A percentile compares a stretch with the other conserved stretches of the same genome.
These are phyloP conservation scores for Cetoscarus ocellatus DNA, from an alignment of 2,797 vertebrate species.

Conservation along the genomic window DNA sequence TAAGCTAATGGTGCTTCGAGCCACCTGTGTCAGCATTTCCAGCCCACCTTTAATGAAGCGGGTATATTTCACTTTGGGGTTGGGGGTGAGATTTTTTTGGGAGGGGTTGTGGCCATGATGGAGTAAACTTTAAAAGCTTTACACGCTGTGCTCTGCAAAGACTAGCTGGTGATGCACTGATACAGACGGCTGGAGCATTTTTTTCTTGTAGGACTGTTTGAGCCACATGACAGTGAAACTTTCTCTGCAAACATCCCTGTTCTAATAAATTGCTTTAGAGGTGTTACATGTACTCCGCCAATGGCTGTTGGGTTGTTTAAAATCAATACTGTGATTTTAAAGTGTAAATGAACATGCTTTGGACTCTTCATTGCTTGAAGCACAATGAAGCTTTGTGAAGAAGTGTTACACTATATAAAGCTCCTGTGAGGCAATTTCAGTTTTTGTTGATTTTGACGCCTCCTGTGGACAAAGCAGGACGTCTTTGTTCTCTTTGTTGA, in stretches of 20 bases:
- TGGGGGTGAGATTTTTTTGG: background rate
- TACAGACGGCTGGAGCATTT: conserved; percentile 71
- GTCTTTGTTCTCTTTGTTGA: too few species aligned
- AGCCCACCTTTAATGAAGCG: conserved; percentile 60
- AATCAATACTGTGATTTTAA: conserved; percentile 73
- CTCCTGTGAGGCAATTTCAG: too few species aligned
- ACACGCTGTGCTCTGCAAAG: conserved; percentile 69
- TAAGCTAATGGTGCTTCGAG: conserved; percentile 74
- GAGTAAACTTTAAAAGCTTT: conserved; percentile 73
- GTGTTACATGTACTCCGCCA: conserved; percentile 78
- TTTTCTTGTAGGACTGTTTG: conserved; percentile 75
- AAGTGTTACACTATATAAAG: too few species aligned
- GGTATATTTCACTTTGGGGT: conserved; percentile 47
- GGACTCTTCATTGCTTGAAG: conserved; percentile 47
- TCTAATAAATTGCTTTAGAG: conserved; percentile 88
- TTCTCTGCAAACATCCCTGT: conserved; percentile 87
- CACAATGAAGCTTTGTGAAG: background rate
- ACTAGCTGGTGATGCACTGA: conserved; percentile 70
- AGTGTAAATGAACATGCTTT: conserved; percentile 48
- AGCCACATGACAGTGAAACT: conserved; percentile 77
- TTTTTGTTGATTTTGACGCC: background rate
- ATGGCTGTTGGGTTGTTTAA: conserved; percentile 70
- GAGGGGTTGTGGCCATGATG: conserved; percentile 33
- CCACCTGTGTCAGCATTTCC: conserved; percentile 76
- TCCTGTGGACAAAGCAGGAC: too few species aligned